These are phyloP conservation scores for Oreochromis mossambicus DNA, from an alignment of 2,797 vertebrate species.

Conservation along the genomic window DNA sequence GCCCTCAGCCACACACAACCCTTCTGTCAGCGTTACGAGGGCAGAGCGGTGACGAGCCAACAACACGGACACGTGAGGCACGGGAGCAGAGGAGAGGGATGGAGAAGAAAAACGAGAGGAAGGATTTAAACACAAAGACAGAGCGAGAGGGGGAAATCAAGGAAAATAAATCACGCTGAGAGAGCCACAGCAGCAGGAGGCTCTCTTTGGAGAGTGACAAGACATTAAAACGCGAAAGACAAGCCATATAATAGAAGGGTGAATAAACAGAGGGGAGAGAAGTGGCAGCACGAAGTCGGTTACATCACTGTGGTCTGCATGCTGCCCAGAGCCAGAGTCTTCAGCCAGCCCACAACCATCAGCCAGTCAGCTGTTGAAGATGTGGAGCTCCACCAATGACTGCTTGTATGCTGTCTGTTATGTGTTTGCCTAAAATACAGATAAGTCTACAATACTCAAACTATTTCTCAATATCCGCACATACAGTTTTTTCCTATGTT, in stretches of 20 bases:
- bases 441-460: neutral
- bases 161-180: conserved; percentile 15
- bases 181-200: neutral
- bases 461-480: neutral
- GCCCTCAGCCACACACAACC: conserved; percentile 58
- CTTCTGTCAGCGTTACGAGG: conserved; percentile 50
- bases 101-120: conserved; percentile 2
- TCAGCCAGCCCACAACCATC: conserved; percentile 4
- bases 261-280: conserved; percentile 3
- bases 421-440: neutral
- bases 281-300: conserved; percentile 19
- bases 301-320: conserved; percentile 54
- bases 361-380: conserved; percentile 57
- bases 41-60: conserved; percentile 33
- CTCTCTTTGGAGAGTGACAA: neutral
- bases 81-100: neutral
- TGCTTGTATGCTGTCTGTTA: neutral
- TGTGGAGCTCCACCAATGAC: conserved; percentile 17
- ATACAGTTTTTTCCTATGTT: neutral
- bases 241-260: neutral
- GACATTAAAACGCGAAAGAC: neutral
- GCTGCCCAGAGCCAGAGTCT: conserved; percentile 46
- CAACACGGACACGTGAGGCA: conserved; percentile 51
- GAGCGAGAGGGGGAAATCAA: neutral
- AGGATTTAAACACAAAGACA: conserved; percentile 13